These are phyloP conservation scores for Palythoa heliodiscus DNA, from an alignment of 92 coral and sea anemone species.

Conservation along the genomic window DNA sequence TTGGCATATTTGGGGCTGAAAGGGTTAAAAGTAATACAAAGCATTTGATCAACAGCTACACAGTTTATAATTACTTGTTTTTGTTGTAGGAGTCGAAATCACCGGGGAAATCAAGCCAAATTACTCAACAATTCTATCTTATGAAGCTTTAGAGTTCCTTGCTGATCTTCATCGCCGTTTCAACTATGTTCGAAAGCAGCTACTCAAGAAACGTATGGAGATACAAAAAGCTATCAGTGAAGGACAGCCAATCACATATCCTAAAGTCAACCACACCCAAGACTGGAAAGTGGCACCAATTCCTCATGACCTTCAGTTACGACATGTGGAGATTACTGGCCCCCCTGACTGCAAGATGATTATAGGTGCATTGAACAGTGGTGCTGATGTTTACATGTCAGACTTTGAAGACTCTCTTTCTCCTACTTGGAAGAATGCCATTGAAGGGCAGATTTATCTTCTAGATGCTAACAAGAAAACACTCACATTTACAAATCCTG, in stretches of 20 bases:
- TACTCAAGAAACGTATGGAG: slow-evolving; percentile 84
- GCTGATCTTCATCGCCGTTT: slow-evolving; percentile 96
- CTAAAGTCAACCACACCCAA: slow-evolving; percentile 77
- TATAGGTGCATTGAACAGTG: slow-evolving; percentile 98
- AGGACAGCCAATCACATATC: slow-evolving; percentile 75
- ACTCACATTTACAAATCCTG: slow-evolving; percentile 78
- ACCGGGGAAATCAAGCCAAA: slow-evolving; percentile 81
- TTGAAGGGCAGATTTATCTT: slow-evolving; percentile 95
- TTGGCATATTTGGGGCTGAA: no score
- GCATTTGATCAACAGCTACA: neutral
- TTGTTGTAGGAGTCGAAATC: slow-evolving; percentile 74
- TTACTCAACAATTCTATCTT: slow-evolving; percentile 68
- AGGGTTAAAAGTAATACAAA: neutral
- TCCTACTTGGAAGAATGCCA: slow-evolving; percentile 92
- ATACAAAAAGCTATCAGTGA: slow-evolving; percentile 77
- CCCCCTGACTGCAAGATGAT: slow-evolving; percentile 98
- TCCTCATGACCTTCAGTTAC: slow-evolving; percentile 93
- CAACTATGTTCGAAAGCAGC: slow-evolving; percentile 88
- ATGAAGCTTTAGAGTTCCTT: slow-evolving; percentile 90
- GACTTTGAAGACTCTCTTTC: slow-evolving; percentile 97
- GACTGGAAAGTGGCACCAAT: slow-evolving; percentile 97
- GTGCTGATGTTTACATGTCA: slow-evolving; percentile 96
- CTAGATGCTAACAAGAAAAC: slow-evolving; percentile 88
- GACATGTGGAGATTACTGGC: slow-evolving; percentile 99
- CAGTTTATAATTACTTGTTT: neutral